Evolutionary conservation across 2,888 invertebrate genomes (phyloP).

Genomic region (Nymphalis c-album): DNA sequence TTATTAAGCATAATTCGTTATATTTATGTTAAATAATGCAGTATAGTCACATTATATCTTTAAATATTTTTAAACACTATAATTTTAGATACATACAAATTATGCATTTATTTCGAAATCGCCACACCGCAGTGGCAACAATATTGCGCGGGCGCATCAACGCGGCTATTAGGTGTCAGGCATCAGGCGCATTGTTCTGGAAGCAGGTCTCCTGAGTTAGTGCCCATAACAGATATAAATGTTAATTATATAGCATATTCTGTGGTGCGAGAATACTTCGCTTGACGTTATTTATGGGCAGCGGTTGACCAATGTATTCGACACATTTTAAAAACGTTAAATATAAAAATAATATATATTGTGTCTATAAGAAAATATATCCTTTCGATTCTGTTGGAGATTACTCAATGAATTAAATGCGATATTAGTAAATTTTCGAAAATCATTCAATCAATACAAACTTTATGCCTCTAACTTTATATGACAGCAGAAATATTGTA

Average conservation of each 20-base stretch:
- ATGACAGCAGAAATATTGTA: too few relatives aligned
- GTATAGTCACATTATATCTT: background rate
- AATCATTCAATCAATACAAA: too few relatives aligned
- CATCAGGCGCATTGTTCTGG: slow-evolving; percentile 68
- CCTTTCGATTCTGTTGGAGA: too few relatives aligned
- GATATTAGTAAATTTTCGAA: too few relatives aligned
- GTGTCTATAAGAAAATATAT: too few relatives aligned
- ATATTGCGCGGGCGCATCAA: slow-evolving; percentile 60
- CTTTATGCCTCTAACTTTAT: too few relatives aligned
- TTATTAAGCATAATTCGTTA: too few relatives aligned
- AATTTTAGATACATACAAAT: background rate
- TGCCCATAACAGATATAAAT: slow-evolving; percentile 69
- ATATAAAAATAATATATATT: slow-evolving; percentile 1
- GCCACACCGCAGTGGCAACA: slow-evolving; percentile 45
- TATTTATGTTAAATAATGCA: too few relatives aligned
- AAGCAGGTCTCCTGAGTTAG: slow-evolving; percentile 62
- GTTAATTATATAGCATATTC: slow-evolving; percentile 73
- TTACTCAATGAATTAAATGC: too few relatives aligned
- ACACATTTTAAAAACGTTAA: slow-evolving; percentile 7
- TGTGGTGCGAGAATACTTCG: slow-evolving; percentile 63
- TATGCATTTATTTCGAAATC: slow-evolving; percentile 13
- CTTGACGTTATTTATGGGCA: slow-evolving; percentile 61
- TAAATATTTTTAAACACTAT: background rate
- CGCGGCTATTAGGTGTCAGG: slow-evolving; percentile 67
- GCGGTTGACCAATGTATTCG: slow-evolving; percentile 46